Base-by-base conservation (phyloP, 1,140 invertebrate species). In the Drosophila sproati region DNA sequence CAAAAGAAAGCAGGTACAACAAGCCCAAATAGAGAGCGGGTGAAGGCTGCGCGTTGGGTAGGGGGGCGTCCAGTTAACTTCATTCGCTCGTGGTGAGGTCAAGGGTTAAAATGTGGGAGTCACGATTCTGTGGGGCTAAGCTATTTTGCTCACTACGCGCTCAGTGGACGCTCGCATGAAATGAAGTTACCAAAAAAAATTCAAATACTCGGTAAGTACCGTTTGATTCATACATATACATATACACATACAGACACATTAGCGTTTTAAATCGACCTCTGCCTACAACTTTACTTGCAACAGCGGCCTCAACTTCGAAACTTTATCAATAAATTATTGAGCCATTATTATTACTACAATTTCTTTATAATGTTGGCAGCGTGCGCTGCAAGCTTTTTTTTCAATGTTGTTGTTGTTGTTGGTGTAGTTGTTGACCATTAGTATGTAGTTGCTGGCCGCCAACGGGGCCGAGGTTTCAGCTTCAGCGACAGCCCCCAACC, bases 41-140 rank as follows among this genome's bases (percentile, higher is more conserved):
- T 20, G 32, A 39, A n/a, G 56, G 28, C 28, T 28, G 51, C 32
- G 35, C 51, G 39, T 45, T 61, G 45, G 63, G 59, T 41, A 35
- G 41, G 63, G 71, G 71, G 75, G 73, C 60, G 74, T 70, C 57
- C 61, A 74, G 60, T 79, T 77, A 76, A 82, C 82, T 91, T 91
- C 80, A 82, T 81, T 88, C 88, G 80, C 88, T 91, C 88, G 80
- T 88, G 80, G 85, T 73, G 73, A 74, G 90, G 82, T 91, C 81
- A 91, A 90, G 86, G 90, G 90, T 91, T 87, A 91, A 91, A 88
- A 91, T 91, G 90, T 91, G 80, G 90, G 86, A 91, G 90, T 91
- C 90, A 91, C 90, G 90, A 91, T 91, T 91, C 78, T 73, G 69
- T 57, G 59, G 60, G 76, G 75, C 74, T 73, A 78, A 80, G 68